phyloP scores from a whole-genome alignment of 2,797 vertebrate species.

The Sus cebifrons region DNA sequence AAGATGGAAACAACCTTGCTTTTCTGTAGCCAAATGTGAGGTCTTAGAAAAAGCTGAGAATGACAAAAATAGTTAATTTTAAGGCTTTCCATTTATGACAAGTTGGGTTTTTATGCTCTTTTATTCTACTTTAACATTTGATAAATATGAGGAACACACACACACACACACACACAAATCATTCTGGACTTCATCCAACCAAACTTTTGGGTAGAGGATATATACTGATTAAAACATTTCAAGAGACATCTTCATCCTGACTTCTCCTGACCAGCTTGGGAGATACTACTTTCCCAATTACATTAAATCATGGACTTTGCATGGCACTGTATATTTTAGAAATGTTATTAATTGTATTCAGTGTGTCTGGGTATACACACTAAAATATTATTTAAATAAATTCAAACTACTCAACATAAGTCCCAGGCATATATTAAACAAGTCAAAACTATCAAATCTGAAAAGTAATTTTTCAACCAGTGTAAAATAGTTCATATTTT shows the following conservation, averaged over 20 bases:
- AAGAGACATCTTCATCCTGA: not conserved
- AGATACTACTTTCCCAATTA: slow-evolving; percentile 32
- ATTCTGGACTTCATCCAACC: slow-evolving; percentile 59
- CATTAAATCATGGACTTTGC: slow-evolving; percentile 47
- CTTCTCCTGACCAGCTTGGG: not conserved
- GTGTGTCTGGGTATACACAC: not conserved
- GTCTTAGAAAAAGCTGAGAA: slow-evolving; percentile 62
- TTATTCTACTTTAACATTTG: slow-evolving; percentile 39
- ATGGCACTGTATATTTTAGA: not conserved
- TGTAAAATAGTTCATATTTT: slow-evolving; percentile 37
- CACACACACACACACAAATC: not conserved
- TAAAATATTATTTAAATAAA: slow-evolving; percentile 63
- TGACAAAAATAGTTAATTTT: slow-evolving; percentile 73
- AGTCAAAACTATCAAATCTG: slow-evolving; percentile 47
- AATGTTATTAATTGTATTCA: not conserved
- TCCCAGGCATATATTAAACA: not conserved
- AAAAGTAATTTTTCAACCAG: slow-evolving; percentile 31
- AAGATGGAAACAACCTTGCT: slow-evolving; percentile 67
- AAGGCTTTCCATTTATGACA: slow-evolving; percentile 53
- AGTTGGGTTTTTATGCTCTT: not conserved
- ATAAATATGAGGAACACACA: slow-evolving; percentile 51
- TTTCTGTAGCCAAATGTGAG: slow-evolving; percentile 51
- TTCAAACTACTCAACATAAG: slow-evolving; percentile 14
- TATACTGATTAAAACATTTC: slow-evolving; percentile 59
- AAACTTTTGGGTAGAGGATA: slow-evolving; percentile 50